phyloP scores from a whole-genome alignment of 2,797 vertebrate genomes.

The Acanthurus lineatus region DNA sequence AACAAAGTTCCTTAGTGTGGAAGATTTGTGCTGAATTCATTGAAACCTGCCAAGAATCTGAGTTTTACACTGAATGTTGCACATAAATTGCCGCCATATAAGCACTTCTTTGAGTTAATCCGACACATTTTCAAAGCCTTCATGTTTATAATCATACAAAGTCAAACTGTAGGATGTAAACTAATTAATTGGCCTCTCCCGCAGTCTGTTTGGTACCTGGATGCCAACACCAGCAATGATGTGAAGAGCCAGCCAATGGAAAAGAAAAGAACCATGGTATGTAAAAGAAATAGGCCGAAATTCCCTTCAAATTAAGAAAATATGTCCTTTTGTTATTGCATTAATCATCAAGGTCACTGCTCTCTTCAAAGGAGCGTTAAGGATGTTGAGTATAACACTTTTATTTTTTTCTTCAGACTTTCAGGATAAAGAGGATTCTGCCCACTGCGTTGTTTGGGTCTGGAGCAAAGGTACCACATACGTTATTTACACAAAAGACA shows the following conservation, averaged over 20 bases:
- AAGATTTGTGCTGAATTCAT: too few relatives aligned
- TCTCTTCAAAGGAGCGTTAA: neutral
- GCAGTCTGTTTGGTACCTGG: conserved; percentile 67
- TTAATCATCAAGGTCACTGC: neutral
- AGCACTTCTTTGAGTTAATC: neutral
- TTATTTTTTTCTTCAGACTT: conserved; percentile 54
- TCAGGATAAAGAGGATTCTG: conserved; percentile 74
- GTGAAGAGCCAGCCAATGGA: conserved; percentile 21
- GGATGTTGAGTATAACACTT: neutral
- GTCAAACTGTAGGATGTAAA: neutral
- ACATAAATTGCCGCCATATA: too few relatives aligned
- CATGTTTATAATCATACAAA: neutral
- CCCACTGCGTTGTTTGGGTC: conserved; percentile 66
- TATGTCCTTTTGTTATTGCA: neutral
- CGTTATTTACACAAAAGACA: too few relatives aligned
- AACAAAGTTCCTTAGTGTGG: too few relatives aligned
- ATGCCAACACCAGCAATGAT: conserved; percentile 5
- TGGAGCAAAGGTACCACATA: conserved; percentile 56
- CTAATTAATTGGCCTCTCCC: neutral
- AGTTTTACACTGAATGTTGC: too few relatives aligned
- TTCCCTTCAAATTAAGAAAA: too few relatives aligned
- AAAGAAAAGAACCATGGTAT: conserved; percentile 50
- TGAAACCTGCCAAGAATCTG: too few relatives aligned
- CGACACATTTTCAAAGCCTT: neutral
- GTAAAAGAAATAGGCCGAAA: neutral